Percentiles rank a stretch among this genome's conserved stretches.
These are phyloP conservation scores for Volucella inflata DNA, from an alignment of 2,888 invertebrate genomes.

Conservation along the genomic window DNA sequence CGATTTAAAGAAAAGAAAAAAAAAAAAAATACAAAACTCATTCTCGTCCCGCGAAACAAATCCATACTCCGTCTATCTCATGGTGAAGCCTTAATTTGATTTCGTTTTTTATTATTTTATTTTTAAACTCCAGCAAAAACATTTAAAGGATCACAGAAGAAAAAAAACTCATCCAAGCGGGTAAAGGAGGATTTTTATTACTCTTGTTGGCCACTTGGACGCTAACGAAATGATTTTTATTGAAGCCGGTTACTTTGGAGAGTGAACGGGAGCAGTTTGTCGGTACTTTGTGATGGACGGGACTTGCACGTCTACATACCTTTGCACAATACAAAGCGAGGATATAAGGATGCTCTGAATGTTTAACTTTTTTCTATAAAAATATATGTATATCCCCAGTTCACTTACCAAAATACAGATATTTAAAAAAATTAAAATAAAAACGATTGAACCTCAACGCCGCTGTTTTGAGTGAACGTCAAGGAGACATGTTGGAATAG, in stretches of 20 bases:
- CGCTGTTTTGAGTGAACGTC: too few species aligned
- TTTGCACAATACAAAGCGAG: neutral
- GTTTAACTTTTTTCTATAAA: slow-evolving; percentile 31
- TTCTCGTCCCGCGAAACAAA: slow-evolving; percentile 44
- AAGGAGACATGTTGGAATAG: too few species aligned
- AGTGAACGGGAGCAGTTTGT: neutral
- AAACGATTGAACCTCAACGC: too few species aligned
- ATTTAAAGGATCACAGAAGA: neutral
- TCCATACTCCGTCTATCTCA: slow-evolving; percentile 25
- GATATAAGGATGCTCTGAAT: slow-evolving; percentile 12
- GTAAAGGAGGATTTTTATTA: slow-evolving; percentile 55
- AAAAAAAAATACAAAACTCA: slow-evolving; percentile 10
- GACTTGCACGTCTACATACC: slow-evolving; percentile 14
- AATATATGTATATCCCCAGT: too few species aligned
- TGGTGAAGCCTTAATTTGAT: slow-evolving; percentile 12
- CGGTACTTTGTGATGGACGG: slow-evolving; percentile 1
- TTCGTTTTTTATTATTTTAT: slow-evolving; percentile 32
- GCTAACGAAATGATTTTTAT: slow-evolving; percentile 68
- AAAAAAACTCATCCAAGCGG: slow-evolving; percentile 40
- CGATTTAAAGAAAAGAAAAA: slow-evolving; percentile 10
- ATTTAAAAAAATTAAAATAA: too few species aligned
- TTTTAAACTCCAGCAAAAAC: neutral
- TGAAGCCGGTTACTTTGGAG: slow-evolving; percentile 13
- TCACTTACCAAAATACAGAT: too few species aligned
- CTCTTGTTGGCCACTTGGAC: slow-evolving; percentile 60